phyloP scores from a whole-genome alignment of 2,888 invertebrate species.

The Drosophila pseudotalamancana region DNA sequence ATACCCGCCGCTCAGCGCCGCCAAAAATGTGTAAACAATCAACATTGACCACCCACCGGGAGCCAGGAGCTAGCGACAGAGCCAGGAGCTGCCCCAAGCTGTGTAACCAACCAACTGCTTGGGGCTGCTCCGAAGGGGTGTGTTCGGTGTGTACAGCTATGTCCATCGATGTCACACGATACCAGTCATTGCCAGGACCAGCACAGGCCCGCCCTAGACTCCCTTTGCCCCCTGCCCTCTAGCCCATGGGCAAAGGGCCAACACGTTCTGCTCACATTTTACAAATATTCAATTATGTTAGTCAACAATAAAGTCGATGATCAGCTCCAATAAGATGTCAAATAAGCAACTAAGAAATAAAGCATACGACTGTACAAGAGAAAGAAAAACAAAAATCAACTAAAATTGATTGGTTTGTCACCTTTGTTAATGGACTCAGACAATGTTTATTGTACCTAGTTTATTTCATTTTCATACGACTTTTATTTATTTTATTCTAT shows the following conservation, averaged over 20 bases:
- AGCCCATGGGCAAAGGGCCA: background rate
- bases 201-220: slow-evolving; percentile 16
- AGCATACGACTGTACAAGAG: background rate
- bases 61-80: slow-evolving; percentile 9
- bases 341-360: slow-evolving; percentile 28
- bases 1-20: slow-evolving; percentile 42
- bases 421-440: slow-evolving; percentile 25
- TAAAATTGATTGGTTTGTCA: slow-evolving; percentile 34
- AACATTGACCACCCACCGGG: slow-evolving; percentile 65
- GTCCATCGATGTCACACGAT: slow-evolving; percentile 57
- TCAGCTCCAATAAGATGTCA: slow-evolving; percentile 17
- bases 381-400: slow-evolving; percentile 4
- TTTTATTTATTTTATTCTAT: background rate
- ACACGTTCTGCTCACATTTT: slow-evolving; percentile 22
- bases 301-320: slow-evolving; percentile 68
- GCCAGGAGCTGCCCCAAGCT: slow-evolving; percentile 14
- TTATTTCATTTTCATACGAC: background rate
- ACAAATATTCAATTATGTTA: slow-evolving; percentile 71
- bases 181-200: background rate
- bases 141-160: slow-evolving; percentile 48
- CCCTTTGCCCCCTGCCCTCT: background rate
- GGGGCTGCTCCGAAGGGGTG: slow-evolving; percentile 34
- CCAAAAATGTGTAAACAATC: slow-evolving; percentile 78
- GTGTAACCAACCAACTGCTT: slow-evolving; percentile 39
- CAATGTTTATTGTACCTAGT: background rate